These are phyloP conservation scores for Ondatra zibethicus DNA, from an alignment of 2,113 vertebrate species.

Conservation along the genomic window DNA sequence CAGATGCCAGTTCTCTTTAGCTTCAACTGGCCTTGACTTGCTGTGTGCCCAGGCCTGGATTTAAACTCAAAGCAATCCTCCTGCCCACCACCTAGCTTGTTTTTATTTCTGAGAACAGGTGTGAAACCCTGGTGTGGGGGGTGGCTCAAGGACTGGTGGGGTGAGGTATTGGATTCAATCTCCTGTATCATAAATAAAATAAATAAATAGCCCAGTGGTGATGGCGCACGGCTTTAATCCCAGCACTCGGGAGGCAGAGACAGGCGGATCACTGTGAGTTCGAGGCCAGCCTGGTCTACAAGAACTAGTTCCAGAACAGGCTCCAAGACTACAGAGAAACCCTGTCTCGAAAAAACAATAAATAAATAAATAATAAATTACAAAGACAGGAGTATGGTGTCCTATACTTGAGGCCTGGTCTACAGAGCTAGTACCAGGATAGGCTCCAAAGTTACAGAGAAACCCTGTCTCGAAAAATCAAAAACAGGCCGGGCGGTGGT, in stretches of 20 bases:
- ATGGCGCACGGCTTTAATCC: too few relatives aligned
- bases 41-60: too few relatives aligned
- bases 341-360: too few relatives aligned
- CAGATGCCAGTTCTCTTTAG: background rate
- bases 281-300: too few relatives aligned
- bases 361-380: background rate
- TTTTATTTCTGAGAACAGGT: background rate
- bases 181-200: background rate
- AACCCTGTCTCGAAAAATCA: too few relatives aligned
- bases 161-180: background rate
- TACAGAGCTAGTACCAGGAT: background rate
- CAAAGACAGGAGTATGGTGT: background rate
- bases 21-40: background rate
- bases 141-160: background rate
- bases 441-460: too few relatives aligned
- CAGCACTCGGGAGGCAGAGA: too few relatives aligned
- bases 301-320: too few relatives aligned
- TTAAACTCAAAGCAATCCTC: background rate
- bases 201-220: too few relatives aligned
- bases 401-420: background rate
- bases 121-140: background rate
- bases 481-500: too few relatives aligned
- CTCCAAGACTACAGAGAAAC: too few relatives aligned
- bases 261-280: too few relatives aligned
- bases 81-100: background rate